These are phyloP conservation scores for Drosophila sproati DNA, from an alignment of 1,140 invertebrate species.

Conservation along the genomic window DNA sequence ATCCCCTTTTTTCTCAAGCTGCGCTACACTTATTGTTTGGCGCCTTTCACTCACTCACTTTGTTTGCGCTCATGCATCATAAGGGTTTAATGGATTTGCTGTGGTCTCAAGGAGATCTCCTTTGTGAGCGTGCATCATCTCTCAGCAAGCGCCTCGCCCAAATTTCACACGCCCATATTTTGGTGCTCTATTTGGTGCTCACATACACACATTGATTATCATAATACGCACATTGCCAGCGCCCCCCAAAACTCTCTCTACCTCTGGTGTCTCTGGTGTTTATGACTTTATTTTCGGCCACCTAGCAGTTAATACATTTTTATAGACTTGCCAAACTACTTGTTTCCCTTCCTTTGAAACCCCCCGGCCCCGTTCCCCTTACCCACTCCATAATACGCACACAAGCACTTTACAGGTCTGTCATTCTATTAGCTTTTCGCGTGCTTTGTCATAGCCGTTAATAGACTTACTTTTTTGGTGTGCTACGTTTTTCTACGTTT, in stretches of 20 bases:
- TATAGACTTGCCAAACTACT: slow-evolving; percentile 78
- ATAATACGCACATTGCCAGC: slow-evolving; percentile 70
- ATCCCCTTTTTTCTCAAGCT: slow-evolving; percentile 17
- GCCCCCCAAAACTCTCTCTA: slow-evolving; percentile 1
- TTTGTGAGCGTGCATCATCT: slow-evolving; percentile 50
- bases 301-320: slow-evolving; percentile 77
- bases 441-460: slow-evolving; percentile 81
- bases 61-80: slow-evolving; percentile 80
- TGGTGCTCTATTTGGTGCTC: slow-evolving; percentile 9
- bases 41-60: slow-evolving; percentile 74
- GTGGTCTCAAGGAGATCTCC: slow-evolving; percentile 43
- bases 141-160: slow-evolving; percentile 35
- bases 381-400: slow-evolving; percentile 3
- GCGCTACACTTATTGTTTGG: slow-evolving; percentile 52
- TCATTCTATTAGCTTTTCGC: slow-evolving; percentile 80
- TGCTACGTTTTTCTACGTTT: slow-evolving; percentile 4
- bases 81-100: slow-evolving; percentile 81
- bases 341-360: slow-evolving; percentile 18
- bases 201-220: slow-evolving; percentile 70
- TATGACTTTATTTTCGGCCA: slow-evolving; percentile 78
- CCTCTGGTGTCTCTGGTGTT: slow-evolving; percentile 43
- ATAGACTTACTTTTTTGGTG: slow-evolving; percentile 71
- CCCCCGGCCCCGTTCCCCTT: neutral
- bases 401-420: slow-evolving; percentile 52
- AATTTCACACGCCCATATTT: slow-evolving; percentile 59